These are phyloP conservation scores for Tetrao urogallus DNA, from an alignment of 2,113 vertebrate genomes.

Conservation along the genomic window DNA sequence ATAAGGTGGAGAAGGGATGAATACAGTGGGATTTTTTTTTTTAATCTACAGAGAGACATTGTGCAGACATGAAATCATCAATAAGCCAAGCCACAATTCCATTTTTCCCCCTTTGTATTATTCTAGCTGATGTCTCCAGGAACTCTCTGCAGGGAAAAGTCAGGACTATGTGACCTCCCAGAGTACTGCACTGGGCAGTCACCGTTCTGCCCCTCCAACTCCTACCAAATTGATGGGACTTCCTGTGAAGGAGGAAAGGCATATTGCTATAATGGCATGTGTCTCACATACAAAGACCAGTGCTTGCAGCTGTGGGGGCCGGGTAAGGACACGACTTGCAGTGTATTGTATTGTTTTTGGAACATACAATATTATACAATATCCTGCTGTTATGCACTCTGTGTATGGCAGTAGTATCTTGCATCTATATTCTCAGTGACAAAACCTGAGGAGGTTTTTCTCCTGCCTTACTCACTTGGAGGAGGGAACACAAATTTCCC, in stretches of 20 bases:
- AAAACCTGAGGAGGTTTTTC: not conserved
- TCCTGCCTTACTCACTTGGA: not conserved
- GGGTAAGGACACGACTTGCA: slow-evolving; percentile 71
- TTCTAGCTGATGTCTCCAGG: slow-evolving; percentile 88
- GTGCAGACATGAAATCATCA: not conserved
- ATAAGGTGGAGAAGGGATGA: not conserved
- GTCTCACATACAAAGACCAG: slow-evolving; percentile 92
- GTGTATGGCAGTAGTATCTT: not conserved
- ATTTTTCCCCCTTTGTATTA: not conserved
- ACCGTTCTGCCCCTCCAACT: slow-evolving; percentile 91
- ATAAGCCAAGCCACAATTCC: not conserved
- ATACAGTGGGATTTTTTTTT: not conserved
- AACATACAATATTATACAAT: not conserved
- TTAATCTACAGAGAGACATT: not conserved
- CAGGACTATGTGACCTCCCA: slow-evolving; percentile 89
- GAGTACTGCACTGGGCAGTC: slow-evolving; percentile 92
- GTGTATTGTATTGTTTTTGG: not conserved
- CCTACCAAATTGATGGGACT: slow-evolving; percentile 90
- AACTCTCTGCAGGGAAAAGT: slow-evolving; percentile 82
- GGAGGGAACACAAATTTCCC: not conserved
- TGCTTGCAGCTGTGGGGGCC: slow-evolving; percentile 92
- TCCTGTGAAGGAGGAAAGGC: slow-evolving; percentile 82
- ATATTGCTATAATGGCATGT: slow-evolving; percentile 98
- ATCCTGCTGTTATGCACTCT: not conserved
- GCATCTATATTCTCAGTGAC: not conserved